phyloP scores from a whole-genome alignment of 2,888 invertebrate species.

The Parapristionchus giblindavisi region DNA sequence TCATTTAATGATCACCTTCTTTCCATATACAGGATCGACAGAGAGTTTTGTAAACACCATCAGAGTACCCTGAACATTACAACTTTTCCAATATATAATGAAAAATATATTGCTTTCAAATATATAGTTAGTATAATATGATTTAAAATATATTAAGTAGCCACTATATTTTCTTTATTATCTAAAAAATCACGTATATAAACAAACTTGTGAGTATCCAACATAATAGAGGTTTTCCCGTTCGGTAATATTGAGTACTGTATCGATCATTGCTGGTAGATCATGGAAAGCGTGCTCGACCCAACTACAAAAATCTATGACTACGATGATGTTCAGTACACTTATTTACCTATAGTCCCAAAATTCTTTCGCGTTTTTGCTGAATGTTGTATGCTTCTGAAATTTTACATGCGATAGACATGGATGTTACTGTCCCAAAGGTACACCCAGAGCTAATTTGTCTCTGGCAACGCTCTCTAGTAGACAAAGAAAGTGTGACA shows the following conservation, averaged over 20 bases:
- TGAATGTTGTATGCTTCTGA: too few relatives aligned
- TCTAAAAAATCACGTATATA: conserved; percentile 57
- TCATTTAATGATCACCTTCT: too few relatives aligned
- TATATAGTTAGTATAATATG: background rate
- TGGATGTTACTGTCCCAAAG: too few relatives aligned
- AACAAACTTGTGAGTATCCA: conserved; percentile 82
- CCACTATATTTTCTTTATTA: conserved; percentile 8
- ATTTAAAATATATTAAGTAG: background rate
- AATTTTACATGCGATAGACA: too few relatives aligned
- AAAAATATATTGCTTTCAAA: background rate
- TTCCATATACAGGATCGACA: conserved; percentile 63
- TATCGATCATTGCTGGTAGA: conserved; percentile 83
- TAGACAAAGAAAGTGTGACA: too few relatives aligned
- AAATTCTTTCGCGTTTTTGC: too few relatives aligned
- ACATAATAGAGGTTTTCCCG: conserved; percentile 78
- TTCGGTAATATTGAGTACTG: conserved; percentile 73
- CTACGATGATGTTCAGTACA: conserved; percentile 67
- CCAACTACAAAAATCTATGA: conserved; percentile 76
- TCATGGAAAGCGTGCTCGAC: conserved; percentile 87
- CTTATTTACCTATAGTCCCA: too few relatives aligned
- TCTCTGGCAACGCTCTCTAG: too few relatives aligned
- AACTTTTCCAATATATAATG: background rate
- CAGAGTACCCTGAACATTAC: background rate
- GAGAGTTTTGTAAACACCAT: conserved; percentile 53
- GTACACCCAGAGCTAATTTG: too few relatives aligned